A percentile compares a stretch with the other conserved stretches of the same genome.
Conservation (phyloP, 2,797 vertebrate genomes). For the Alauda arvensis region DNA sequence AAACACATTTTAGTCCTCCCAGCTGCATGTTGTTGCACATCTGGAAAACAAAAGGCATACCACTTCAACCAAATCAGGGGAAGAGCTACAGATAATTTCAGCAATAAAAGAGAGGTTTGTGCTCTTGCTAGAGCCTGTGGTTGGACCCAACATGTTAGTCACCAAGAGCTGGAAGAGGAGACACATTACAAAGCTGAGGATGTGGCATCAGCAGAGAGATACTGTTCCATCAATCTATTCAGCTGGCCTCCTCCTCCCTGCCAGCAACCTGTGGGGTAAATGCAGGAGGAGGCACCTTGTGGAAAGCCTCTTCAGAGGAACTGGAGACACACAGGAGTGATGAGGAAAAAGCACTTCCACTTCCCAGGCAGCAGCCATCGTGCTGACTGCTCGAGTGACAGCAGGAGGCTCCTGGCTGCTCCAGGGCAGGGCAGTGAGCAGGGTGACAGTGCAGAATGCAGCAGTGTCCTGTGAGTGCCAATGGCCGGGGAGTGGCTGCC, state of each 20-base stretch:
- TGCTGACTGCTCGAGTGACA: neutral
- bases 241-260: neutral
- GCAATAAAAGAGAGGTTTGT: neutral
- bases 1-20: conserved; percentile 25
- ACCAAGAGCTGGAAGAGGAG: neutral
- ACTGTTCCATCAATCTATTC: neutral
- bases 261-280: neutral
- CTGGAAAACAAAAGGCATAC: conserved; percentile 37
- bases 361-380: neutral
- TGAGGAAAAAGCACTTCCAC: neutral
- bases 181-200: neutral
- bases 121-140: neutral
- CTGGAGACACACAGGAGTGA: neutral
- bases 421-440: neutral
- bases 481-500: rapidly evolving
- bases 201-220: neutral
- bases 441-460: neutral
- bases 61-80: neutral
- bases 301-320: neutral
- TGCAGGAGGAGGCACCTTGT: neutral
- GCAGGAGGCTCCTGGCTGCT: neutral
- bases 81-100: neutral
- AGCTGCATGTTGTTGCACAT: conserved; percentile 40
- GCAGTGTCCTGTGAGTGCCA: neutral
- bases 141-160: neutral